Conservation (phyloP, 2,113 vertebrate species). For the Scomber colias region DNA sequence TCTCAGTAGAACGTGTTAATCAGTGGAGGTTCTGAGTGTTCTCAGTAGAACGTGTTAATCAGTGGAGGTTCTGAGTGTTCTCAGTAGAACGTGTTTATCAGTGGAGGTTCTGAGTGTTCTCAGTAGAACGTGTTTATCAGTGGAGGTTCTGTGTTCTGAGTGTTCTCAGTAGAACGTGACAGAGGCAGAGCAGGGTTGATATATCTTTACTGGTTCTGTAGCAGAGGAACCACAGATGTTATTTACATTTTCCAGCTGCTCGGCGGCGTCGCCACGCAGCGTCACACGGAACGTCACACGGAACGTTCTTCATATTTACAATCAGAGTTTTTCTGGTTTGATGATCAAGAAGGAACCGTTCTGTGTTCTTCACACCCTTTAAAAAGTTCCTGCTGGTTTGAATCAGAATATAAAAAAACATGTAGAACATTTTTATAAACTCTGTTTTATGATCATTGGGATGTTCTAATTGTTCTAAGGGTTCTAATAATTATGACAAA, state of each 20-base stretch:
- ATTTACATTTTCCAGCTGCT: constrained; percentile 71
- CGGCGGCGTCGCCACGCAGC: background rate
- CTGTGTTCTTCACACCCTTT: too few relatives aligned
- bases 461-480: too few relatives aligned
- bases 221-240: constrained; percentile 57
- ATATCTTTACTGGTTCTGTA: constrained; percentile 71
- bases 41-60: too few relatives aligned
- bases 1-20: too few relatives aligned
- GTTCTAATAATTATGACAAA: too few relatives aligned
- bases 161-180: background rate
- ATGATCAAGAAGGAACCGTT: background rate
- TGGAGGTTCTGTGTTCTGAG: too few relatives aligned
- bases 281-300: too few relatives aligned
- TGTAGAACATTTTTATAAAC: background rate
- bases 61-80: too few relatives aligned
- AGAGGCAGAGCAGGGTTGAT: constrained; percentile 37
- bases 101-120: background rate
- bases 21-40: too few relatives aligned
- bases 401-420: background rate
- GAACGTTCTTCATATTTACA: background rate
- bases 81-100: too few relatives aligned
- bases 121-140: background rate
- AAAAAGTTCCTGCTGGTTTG: background rate
- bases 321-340: background rate
- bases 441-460: too few relatives aligned